A percentile compares a stretch with the other conserved stretches of the same genome.
Conservation (phyloP, 2,113 vertebrate species). For the Ranitomeya imitator region DNA sequence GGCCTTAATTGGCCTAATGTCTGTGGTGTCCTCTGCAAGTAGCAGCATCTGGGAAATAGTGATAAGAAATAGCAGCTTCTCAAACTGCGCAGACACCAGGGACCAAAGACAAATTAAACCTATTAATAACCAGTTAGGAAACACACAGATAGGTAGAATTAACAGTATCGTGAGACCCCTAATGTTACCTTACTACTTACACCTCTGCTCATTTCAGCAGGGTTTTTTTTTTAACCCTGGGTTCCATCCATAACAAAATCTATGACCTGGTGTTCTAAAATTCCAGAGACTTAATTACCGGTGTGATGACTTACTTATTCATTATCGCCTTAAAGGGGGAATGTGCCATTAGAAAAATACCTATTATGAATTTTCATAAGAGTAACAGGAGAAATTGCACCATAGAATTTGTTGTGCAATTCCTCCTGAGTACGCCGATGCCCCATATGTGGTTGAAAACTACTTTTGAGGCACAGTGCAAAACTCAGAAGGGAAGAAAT, state of each 20-base stretch:
- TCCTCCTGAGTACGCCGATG: no score
- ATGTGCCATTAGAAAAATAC: no score
- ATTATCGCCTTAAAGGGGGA: background rate
- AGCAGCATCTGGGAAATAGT: background rate
- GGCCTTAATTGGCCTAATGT: background rate
- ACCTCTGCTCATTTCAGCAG: background rate
- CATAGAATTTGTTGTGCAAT: no score
- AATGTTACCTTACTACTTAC: background rate
- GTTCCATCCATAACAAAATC: background rate
- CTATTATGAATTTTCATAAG: no score
- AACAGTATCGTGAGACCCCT: constrained; percentile 7
- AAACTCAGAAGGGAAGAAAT: no score
- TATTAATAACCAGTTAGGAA: constrained; percentile 27
- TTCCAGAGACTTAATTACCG: background rate
- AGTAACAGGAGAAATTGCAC: no score
- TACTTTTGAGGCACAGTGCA: no score
- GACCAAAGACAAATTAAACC: constrained; percentile 20
- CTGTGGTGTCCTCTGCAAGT: constrained; percentile 1
- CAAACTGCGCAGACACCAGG: background rate
- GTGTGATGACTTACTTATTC: background rate
- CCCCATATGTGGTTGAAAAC: no score
- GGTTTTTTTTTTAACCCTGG: background rate
- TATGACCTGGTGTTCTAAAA: background rate
- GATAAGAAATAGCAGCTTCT: constrained; percentile 12
- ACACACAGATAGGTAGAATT: constrained; percentile 14